Evolutionary conservation across 2,113 vertebrate species (phyloP).

Genomic region (Dissostichus mawsoni): DNA sequence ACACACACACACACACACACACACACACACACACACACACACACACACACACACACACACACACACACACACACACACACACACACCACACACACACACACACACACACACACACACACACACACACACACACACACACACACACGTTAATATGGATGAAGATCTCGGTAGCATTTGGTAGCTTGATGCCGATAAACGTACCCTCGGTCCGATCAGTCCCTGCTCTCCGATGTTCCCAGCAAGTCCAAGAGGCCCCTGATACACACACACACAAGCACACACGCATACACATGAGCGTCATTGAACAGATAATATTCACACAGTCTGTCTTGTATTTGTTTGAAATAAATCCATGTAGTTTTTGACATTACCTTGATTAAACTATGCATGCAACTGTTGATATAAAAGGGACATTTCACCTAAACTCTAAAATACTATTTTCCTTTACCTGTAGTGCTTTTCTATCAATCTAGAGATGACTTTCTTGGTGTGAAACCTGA

Average conservation of each 20-base stretch:
- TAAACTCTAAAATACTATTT: too few species aligned
- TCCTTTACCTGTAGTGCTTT: too few species aligned
- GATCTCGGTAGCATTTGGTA: neutral
- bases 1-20: too few species aligned
- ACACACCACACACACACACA: neutral
- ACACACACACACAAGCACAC: slow-evolving; percentile 20
- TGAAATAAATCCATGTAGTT: neutral
- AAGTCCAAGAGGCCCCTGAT: slow-evolving; percentile 90
- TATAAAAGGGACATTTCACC: too few species aligned
- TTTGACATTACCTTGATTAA: too few species aligned
- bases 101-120: slow-evolving; percentile 11
- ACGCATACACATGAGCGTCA: slow-evolving; percentile 14
- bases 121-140: slow-evolving; percentile 5
- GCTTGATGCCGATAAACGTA: slow-evolving; percentile 72
- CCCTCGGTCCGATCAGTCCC: slow-evolving; percentile 91
- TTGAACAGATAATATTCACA: neutral
- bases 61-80: neutral
- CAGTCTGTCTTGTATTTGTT: neutral
- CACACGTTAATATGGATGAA: neutral
- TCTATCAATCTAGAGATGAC: too few species aligned
- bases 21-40: slow-evolving; percentile 17
- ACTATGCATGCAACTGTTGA: too few species aligned
- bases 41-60: neutral
- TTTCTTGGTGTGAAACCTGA: too few species aligned
- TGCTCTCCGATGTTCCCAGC: slow-evolving; percentile 90